Conservation (phyloP, 2,888 invertebrate species). For the Caradrina kadenii region DNA sequence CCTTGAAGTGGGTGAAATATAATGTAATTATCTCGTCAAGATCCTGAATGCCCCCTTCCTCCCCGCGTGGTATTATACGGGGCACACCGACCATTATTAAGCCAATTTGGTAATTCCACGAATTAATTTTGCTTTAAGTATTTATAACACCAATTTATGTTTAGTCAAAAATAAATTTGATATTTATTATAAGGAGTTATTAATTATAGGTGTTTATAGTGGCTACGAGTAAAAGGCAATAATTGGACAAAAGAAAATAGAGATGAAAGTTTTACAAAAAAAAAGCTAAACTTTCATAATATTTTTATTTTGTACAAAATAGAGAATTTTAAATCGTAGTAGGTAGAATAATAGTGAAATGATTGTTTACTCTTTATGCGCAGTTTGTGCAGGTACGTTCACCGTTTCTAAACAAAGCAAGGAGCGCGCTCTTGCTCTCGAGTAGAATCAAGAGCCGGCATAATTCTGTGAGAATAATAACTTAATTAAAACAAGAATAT, state of each 20-base stretch:
- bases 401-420: constrained; percentile 12
- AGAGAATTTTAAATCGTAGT: background rate
- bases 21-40: constrained; percentile 67
- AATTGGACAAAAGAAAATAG: too few relatives aligned
- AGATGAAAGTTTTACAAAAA: background rate
- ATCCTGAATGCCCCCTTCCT: constrained; percentile 39
- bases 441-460: constrained; percentile 39
- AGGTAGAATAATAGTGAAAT: background rate
- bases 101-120: constrained; percentile 63
- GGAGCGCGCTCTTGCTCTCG: constrained; percentile 4
- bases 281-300: too few relatives aligned
- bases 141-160: constrained; percentile 51
- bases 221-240: background rate
- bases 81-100: constrained; percentile 61
- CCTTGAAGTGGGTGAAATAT: constrained; percentile 62
- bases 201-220: background rate
- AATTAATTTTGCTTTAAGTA: constrained; percentile 59
- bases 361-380: background rate
- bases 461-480: constrained; percentile 53
- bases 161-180: constrained; percentile 30
- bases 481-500: constrained; percentile 58
- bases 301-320: too few relatives aligned
- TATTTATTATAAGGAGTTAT: too few relatives aligned
- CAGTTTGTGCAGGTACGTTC: background rate
- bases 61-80: constrained; percentile 46